Percentiles rank a stretch among this genome's conserved stretches.
These are phyloP conservation scores for Acheta domesticus DNA, from an alignment of 2,888 invertebrate species.

Conservation along the genomic window DNA sequence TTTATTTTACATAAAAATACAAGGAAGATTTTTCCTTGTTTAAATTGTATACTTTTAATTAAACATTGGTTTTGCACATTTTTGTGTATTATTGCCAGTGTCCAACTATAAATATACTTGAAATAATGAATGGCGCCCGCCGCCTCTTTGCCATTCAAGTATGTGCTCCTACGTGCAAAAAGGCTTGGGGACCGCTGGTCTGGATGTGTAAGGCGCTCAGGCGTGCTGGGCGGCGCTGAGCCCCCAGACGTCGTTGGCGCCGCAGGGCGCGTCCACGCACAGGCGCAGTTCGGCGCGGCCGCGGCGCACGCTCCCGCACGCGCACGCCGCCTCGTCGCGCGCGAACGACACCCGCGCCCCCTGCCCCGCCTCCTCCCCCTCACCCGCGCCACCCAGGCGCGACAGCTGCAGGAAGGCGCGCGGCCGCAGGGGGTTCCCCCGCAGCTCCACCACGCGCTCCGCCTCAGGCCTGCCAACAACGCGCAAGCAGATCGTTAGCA, in stretches of 20 bases:
- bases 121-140: too few species aligned
- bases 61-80: too few species aligned
- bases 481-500: background rate
- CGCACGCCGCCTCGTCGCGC: background rate
- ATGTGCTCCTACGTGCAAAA: too few species aligned
- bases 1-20: too few species aligned
- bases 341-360: background rate
- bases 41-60: too few species aligned
- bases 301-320: constrained; percentile 1
- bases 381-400: background rate
- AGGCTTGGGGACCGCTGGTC: too few species aligned
- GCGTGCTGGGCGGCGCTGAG: too few species aligned
- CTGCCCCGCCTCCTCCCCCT: background rate
- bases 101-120: too few species aligned
- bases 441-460: background rate
- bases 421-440: background rate
- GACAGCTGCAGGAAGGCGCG: background rate
- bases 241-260: background rate
- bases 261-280: background rate
- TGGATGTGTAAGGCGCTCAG: too few species aligned
- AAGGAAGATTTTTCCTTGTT: too few species aligned
- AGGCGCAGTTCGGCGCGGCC: background rate
- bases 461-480: background rate
- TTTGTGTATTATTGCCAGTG: too few species aligned
- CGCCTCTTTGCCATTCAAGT: too few species aligned